Evolutionary conservation across 2,113 vertebrate species (phyloP).

Genomic region (Pseudopodoces humilis): DNA sequence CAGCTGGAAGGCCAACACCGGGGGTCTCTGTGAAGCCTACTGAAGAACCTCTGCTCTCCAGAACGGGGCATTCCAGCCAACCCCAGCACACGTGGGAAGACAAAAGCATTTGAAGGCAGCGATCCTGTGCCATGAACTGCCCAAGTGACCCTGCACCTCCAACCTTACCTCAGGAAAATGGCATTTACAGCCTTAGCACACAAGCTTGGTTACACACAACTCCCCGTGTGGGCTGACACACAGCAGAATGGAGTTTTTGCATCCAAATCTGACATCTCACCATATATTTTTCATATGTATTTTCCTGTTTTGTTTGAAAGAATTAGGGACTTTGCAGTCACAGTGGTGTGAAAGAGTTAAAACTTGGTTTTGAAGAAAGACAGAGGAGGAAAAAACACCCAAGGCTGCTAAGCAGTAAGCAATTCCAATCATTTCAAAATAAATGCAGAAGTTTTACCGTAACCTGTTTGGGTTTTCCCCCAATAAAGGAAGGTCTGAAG

Average conservation of each 20-base stretch:
- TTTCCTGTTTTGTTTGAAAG: background rate
- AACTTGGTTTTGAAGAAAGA: background rate
- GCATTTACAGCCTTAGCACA: background rate
- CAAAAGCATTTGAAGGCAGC: background rate
- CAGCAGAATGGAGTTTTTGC: background rate
- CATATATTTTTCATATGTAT: background rate
- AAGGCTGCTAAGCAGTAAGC: background rate
- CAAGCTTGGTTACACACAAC: too few relatives aligned
- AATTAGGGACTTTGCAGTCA: background rate
- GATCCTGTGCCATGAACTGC: background rate
- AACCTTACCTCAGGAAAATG: background rate
- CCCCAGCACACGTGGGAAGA: accelerated
- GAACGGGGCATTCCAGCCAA: background rate
- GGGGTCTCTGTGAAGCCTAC: background rate
- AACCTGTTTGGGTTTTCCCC: background rate
- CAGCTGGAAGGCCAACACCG: slow-evolving; percentile 58
- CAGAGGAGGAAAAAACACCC: background rate
- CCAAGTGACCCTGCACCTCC: background rate
- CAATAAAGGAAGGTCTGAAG: slow-evolving; percentile 22
- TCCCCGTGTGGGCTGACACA: accelerated
- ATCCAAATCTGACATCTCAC: background rate
- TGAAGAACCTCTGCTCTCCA: background rate
- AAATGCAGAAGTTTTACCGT: background rate
- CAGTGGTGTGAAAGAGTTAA: background rate
- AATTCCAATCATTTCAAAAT: background rate